Evolutionary conservation across 2,888 invertebrate genomes (phyloP).

Genomic region (Noctua janthina): DNA sequence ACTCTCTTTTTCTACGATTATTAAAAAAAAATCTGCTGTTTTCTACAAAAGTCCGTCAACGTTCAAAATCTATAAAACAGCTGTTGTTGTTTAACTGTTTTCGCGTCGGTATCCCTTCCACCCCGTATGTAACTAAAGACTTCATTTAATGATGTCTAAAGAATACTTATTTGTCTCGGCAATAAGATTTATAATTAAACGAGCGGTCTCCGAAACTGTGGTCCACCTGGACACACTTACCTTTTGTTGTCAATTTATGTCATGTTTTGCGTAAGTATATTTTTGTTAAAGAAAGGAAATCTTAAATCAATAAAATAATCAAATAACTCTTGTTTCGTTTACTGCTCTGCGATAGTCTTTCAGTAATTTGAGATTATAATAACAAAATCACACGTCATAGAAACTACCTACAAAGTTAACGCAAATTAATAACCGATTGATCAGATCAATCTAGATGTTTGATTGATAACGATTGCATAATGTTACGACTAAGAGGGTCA

Average conservation of each 20-base stretch:
- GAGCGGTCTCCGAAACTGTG: neutral
- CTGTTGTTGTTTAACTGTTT: too few relatives aligned
- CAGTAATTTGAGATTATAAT: neutral
- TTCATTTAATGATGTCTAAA: neutral
- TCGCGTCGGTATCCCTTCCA: too few relatives aligned
- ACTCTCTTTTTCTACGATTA: too few relatives aligned
- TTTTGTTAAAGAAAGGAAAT: neutral
- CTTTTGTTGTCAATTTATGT: neutral
- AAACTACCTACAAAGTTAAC: neutral
- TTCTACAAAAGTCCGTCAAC: too few relatives aligned
- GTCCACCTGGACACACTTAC: neutral
- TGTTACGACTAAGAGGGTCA: conserved; percentile 50
- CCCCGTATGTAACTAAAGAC: too few relatives aligned
- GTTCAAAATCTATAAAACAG: too few relatives aligned
- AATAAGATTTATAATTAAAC: neutral
- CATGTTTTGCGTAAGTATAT: neutral
- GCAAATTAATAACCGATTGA: conserved; percentile 42
- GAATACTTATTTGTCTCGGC: neutral
- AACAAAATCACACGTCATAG: neutral
- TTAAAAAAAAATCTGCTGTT: too few relatives aligned
- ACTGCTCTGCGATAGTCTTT: neutral
- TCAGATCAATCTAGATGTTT: conserved; percentile 43
- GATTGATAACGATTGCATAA: conserved; percentile 49
- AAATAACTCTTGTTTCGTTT: neutral
- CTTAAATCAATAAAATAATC: neutral